These are phyloP conservation scores for Spheniscus humboldti DNA, from an alignment of 2,797 vertebrate species.

Conservation along the genomic window DNA sequence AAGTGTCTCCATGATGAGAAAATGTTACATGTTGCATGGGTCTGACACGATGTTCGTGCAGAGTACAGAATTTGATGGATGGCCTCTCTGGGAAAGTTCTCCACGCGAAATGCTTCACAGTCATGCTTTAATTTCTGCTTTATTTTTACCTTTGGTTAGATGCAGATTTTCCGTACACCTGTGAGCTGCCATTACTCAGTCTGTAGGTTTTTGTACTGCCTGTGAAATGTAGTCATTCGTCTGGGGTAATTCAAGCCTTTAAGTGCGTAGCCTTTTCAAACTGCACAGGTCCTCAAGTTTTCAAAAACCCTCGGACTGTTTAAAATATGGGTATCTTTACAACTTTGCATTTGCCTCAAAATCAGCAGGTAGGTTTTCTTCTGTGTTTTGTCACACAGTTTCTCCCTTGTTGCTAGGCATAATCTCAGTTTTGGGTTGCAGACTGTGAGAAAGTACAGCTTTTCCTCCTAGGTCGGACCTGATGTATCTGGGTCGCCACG, in stretches of 20 bases:
- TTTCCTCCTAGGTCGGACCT: neutral
- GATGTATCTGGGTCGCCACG: neutral
- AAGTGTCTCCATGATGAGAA: constrained; percentile 31
- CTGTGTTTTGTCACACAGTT: neutral
- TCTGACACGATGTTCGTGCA: neutral
- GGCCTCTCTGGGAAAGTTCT: constrained; percentile 7
- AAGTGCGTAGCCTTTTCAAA: neutral
- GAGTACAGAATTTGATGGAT: constrained; percentile 13
- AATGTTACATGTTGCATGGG: neutral
- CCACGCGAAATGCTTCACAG: neutral
- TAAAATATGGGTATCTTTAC: neutral
- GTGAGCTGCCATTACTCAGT: neutral
- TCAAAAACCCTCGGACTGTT: neutral
- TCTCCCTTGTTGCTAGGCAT: neutral
- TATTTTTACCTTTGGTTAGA: constrained; percentile 26
- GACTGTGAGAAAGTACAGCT: neutral
- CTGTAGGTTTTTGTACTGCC: neutral
- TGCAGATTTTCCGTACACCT: constrained; percentile 23
- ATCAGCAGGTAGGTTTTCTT: neutral
- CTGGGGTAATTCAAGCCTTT: neutral
- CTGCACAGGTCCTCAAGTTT: neutral
- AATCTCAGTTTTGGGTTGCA: neutral
- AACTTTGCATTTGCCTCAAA: neutral
- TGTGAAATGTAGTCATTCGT: neutral
- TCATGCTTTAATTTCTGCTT: constrained; percentile 42